Conservation (phyloP, 2,888 invertebrate genomes). For the Marasmarcha lunaedactyla region DNA sequence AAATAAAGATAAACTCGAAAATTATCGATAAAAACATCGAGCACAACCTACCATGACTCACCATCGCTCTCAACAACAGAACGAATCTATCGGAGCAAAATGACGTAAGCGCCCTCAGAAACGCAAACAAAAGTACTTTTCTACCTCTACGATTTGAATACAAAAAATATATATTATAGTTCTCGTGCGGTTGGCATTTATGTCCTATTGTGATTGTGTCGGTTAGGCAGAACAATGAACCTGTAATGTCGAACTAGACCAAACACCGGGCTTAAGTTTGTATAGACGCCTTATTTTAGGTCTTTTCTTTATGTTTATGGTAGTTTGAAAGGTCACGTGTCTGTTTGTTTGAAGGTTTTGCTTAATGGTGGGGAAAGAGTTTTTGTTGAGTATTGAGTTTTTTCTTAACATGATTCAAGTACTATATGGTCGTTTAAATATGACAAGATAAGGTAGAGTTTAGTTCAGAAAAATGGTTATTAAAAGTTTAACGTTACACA, state of each 20-base stretch:
- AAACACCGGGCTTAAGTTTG: slow-evolving; percentile 41
- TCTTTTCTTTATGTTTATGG: background rate
- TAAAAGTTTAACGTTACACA: too few relatives aligned
- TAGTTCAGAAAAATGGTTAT: too few relatives aligned
- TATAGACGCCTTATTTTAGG: background rate
- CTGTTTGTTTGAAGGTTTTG: too few relatives aligned
- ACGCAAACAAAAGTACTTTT: slow-evolving; percentile 44
- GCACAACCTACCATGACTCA: slow-evolving; percentile 37
- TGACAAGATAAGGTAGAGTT: too few relatives aligned
- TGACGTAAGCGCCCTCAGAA: slow-evolving; percentile 45
- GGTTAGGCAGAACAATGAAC: slow-evolving; percentile 56
- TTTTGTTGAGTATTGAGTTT: too few relatives aligned
- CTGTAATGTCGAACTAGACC: slow-evolving; percentile 63
- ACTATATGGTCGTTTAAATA: too few relatives aligned
- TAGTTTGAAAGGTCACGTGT: slow-evolving; percentile 20
- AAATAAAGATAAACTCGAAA: too few relatives aligned
- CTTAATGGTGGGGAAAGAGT: too few relatives aligned
- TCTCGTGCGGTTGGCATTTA: slow-evolving; percentile 44
- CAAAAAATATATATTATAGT: too few relatives aligned
- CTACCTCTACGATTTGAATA: slow-evolving; percentile 20
- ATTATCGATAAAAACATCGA: slow-evolving; percentile 1
- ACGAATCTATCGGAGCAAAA: slow-evolving; percentile 35
- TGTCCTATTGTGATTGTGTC: slow-evolving; percentile 28
- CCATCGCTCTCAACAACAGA: slow-evolving; percentile 64
- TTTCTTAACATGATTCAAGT: too few relatives aligned